Percentiles rank a stretch among this genome's conserved stretches.
Evolutionary conservation across 2,113 vertebrate genomes (phyloP).

Genomic region (Oceanodroma tethys): DNA sequence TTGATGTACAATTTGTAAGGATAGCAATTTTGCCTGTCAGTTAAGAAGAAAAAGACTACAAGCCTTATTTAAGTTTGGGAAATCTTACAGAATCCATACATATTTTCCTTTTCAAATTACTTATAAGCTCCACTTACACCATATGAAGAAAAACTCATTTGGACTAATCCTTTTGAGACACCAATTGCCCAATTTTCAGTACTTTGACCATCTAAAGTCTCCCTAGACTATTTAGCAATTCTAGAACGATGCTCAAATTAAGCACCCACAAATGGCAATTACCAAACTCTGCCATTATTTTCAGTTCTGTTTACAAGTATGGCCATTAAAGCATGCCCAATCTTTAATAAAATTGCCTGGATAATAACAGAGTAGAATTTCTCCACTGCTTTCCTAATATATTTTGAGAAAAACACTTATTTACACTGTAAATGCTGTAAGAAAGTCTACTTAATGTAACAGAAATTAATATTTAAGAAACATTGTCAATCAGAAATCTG

Average conservation of each 20-base stretch:
- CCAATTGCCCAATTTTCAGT: background rate
- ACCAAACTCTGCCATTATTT: background rate
- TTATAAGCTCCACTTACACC: background rate
- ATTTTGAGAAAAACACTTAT: background rate
- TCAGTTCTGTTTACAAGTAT: constrained; percentile 2
- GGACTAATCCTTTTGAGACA: background rate
- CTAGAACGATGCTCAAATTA: background rate
- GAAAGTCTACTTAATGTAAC: background rate
- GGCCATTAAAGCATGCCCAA: background rate
- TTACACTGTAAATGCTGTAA: background rate
- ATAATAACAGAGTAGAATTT: background rate
- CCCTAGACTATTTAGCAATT: background rate
- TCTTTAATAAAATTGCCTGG: background rate
- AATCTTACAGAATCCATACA: background rate
- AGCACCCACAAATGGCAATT: background rate
- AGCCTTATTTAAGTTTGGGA: background rate
- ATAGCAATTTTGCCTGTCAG: constrained; percentile 8
- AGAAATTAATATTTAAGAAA: constrained; percentile 24
- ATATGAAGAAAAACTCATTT: background rate
- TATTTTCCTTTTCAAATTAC: background rate
- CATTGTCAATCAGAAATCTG: background rate
- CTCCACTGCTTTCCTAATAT: background rate
- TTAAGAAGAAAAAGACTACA: background rate
- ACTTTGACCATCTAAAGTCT: background rate
- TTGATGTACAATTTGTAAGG: background rate